A percentile compares a stretch with the other conserved stretches of the same genome.
Conservation (phyloP, 1,140 invertebrate genomes). For the Rhysida immarginata region DNA sequence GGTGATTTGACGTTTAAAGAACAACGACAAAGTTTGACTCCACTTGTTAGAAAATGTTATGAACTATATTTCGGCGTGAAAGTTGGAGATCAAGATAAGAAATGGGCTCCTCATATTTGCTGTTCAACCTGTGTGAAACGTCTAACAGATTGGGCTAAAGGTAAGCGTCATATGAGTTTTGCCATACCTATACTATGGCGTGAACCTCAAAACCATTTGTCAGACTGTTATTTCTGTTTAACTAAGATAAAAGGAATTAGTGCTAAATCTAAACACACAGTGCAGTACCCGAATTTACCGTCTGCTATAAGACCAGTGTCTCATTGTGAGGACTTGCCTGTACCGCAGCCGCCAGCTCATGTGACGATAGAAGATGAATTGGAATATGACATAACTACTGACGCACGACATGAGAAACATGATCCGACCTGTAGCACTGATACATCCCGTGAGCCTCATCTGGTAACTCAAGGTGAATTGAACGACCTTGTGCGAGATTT, state of each 20-base stretch:
- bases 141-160: too few relatives aligned
- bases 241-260: neutral
- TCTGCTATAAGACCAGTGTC: neutral
- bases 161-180: too few relatives aligned
- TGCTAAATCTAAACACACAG: neutral
- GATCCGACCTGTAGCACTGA: neutral
- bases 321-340: neutral
- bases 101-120: too few relatives aligned
- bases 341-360: neutral
- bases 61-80: too few relatives aligned
- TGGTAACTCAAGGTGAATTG: neutral
- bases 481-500: neutral
- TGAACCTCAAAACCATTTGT: too few relatives aligned
- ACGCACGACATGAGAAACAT: neutral
- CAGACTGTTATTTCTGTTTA: too few relatives aligned
- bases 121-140: too few relatives aligned
- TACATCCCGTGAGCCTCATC: neutral
- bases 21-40: too few relatives aligned
- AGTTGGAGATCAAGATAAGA: too few relatives aligned
- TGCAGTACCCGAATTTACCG: neutral
- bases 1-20: too few relatives aligned
- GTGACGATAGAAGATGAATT: neutral
- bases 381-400: neutral
- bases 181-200: too few relatives aligned
- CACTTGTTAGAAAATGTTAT: too few relatives aligned